Percentiles rank a stretch among this genome's conserved stretches.
Evolutionary conservation across 2,888 invertebrate genomes (phyloP).

Genomic region (Rhamnusium bicolor): DNA sequence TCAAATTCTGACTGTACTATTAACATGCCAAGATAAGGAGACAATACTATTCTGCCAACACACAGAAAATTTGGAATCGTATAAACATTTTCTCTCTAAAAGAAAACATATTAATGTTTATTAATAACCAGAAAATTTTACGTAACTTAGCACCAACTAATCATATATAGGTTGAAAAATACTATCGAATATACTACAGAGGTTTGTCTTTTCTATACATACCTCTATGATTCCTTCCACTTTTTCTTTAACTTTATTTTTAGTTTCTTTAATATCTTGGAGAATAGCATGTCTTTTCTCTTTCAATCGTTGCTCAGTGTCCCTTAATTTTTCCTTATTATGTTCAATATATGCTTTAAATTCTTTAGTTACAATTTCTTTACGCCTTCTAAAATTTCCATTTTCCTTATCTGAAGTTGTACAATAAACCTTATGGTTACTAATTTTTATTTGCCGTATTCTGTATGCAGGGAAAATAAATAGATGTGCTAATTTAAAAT

Average conservation of each 20-base stretch:
- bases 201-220: slow-evolving; percentile 1
- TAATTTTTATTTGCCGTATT: not conserved
- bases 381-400: not conserved
- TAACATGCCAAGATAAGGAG: slow-evolving; percentile 92
- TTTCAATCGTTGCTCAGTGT: slow-evolving; percentile 75
- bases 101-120: slow-evolving; percentile 49
- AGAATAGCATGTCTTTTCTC: slow-evolving; percentile 78
- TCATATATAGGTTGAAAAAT: too few species aligned
- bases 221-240: slow-evolving; percentile 85
- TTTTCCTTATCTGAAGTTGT: slow-evolving; percentile 27
- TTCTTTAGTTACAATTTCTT: slow-evolving; percentile 49
- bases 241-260: slow-evolving; percentile 80
- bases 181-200: too few species aligned
- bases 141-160: too few species aligned
- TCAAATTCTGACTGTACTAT: slow-evolving; percentile 87
- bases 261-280: slow-evolving; percentile 82
- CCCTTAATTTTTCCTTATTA: slow-evolving; percentile 76
- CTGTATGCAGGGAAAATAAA: slow-evolving; percentile 1
- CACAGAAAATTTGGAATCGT: slow-evolving; percentile 96
- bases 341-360: slow-evolving; percentile 72
- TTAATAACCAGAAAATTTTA: slow-evolving; percentile 9
- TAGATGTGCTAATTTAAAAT: not conserved
- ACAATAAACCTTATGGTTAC: slow-evolving; percentile 22
- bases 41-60: slow-evolving; percentile 85
- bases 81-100: slow-evolving; percentile 87